Conservation (phyloP, 2,797 vertebrate genomes). For the Morus bassanus region DNA sequence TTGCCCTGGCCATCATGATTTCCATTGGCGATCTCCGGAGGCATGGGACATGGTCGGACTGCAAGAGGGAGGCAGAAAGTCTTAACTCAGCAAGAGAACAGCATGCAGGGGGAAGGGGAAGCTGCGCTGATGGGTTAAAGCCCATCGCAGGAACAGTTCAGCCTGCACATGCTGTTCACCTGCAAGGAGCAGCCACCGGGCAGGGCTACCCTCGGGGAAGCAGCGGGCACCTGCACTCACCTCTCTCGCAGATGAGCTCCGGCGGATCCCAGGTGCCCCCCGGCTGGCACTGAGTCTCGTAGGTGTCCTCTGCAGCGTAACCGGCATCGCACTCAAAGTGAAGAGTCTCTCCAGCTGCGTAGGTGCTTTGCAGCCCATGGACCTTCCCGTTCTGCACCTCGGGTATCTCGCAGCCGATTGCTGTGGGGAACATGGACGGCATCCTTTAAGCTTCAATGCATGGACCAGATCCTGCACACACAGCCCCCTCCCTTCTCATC, state of each 20-base stretch:
- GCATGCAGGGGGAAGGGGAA: fast-evolving
- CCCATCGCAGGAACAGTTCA: fast-evolving
- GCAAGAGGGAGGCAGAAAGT: background rate
- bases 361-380: too few relatives aligned
- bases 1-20: background rate
- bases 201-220: background rate
- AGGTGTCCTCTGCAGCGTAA: background rate
- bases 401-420: background rate
- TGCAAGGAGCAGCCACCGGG: background rate
- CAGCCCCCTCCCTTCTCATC: background rate
- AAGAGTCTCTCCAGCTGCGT: too few relatives aligned
- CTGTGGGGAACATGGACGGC: background rate
- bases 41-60: constrained; percentile 26
- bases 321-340: too few relatives aligned
- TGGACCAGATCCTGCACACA: fast-evolving
- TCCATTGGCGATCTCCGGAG: background rate
- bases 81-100: fast-evolving
- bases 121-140: background rate
- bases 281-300: background rate
- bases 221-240: background rate
- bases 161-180: background rate
- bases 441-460: fast-evolving
- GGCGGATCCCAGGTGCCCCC: background rate
- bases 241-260: background rate
- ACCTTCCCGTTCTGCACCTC: background rate